These are phyloP conservation scores for Rhaphigaster nebulosa DNA, from an alignment of 2,888 invertebrate genomes.

Conservation along the genomic window DNA sequence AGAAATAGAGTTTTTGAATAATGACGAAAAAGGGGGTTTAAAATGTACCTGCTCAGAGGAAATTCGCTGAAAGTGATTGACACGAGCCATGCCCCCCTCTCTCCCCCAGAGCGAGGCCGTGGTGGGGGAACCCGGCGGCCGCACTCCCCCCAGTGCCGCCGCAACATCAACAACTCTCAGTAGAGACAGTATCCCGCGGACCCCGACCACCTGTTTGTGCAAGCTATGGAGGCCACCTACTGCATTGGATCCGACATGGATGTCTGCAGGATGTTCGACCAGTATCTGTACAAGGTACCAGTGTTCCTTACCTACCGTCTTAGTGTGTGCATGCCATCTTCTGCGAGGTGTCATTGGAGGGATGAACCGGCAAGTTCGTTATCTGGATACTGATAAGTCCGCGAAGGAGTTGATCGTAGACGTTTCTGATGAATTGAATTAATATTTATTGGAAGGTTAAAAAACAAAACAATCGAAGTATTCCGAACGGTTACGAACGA, in stretches of 20 bases:
- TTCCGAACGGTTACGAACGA: background rate
- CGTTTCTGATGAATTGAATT: background rate
- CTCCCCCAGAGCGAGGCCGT: background rate
- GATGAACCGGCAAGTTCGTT: background rate
- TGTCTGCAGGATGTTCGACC: slow-evolving; percentile 77
- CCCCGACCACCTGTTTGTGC: slow-evolving; percentile 67
- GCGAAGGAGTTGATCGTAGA: background rate
- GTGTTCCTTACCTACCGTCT: background rate
- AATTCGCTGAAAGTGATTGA: slow-evolving; percentile 16
- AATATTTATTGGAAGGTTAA: background rate
- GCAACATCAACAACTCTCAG: slow-evolving; percentile 23
- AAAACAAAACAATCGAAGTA: background rate
- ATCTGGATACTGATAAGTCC: background rate
- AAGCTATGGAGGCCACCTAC: slow-evolving; percentile 75
- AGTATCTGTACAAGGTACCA: slow-evolving; percentile 76
- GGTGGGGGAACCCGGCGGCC: slow-evolving; percentile 46
- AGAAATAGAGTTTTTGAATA: background rate
- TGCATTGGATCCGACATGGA: slow-evolving; percentile 75
- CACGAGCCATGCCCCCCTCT: background rate
- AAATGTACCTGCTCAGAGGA: background rate
- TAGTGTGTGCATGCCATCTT: slow-evolving; percentile 9
- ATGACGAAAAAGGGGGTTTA: background rate
- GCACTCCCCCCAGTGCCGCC: slow-evolving; percentile 59
- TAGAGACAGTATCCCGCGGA: background rate
- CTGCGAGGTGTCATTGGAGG: background rate